Percentiles rank a stretch among this genome's conserved stretches.
These are phyloP conservation scores for Pseudococcus viburni DNA, from an alignment of 2,888 invertebrate genomes.

Conservation along the genomic window DNA sequence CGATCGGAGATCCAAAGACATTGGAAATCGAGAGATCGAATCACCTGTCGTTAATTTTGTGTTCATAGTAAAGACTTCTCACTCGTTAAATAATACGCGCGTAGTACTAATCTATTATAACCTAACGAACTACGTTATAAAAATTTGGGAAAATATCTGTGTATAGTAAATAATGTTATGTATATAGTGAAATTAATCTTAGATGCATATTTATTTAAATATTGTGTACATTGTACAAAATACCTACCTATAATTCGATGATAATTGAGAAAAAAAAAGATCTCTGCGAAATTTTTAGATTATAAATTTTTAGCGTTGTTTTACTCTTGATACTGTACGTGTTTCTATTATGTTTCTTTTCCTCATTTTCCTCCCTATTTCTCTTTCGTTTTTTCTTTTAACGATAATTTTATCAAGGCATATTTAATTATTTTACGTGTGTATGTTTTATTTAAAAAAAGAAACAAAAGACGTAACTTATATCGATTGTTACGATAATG, in stretches of 20 bases:
- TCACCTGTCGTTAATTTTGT: constrained; percentile 27
- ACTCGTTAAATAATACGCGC: constrained; percentile 10
- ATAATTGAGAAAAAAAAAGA: neutral
- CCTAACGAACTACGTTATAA: neutral
- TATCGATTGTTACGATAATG: constrained; percentile 31
- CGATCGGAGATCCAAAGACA: neutral
- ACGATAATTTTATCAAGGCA: neutral
- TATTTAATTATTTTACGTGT: constrained; percentile 5
- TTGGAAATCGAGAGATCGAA: neutral
- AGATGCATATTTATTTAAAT: neutral
- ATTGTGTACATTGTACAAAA: neutral
- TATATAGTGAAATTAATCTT: neutral
- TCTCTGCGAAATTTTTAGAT: neutral
- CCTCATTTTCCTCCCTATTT: neutral
- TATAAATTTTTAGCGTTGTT: constrained; percentile 13
- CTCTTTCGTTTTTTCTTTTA: neutral
- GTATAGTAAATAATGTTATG: neutral
- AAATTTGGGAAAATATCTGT: neutral
- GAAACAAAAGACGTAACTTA: neutral
- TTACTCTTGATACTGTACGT: constrained; percentile 2
- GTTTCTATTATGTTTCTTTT: neutral
- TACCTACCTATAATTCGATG: neutral
- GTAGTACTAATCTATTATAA: neutral
- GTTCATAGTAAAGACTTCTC: constrained; percentile 47
- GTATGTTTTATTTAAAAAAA: neutral